Evolutionary conservation across 2,797 vertebrate species (phyloP), one percentile per base, ranked within the genome.

Genomic region (Etheostoma nigrum): DNA sequence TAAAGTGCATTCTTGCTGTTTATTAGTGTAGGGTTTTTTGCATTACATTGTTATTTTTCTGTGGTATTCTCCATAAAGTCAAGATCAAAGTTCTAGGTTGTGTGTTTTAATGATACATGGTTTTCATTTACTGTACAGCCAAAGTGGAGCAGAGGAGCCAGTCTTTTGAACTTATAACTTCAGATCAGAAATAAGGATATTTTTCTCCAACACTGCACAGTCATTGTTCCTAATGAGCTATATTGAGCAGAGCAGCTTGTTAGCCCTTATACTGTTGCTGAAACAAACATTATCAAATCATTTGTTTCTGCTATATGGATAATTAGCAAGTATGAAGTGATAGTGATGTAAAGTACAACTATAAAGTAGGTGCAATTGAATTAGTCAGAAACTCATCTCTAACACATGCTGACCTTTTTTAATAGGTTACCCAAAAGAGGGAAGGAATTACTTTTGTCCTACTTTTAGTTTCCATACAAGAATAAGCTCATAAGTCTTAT

Each of bases 381-480:
- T 81, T 83, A 74, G 53, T 65, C 23, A 44, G 60, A 75, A 81
- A 74, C 70, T 82, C 66, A 65, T 79, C 51, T 61, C 49, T 47
- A 23, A 65, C 45, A 44, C 55, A 67, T 61, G 18, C 62, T 83
- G 79, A 82, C 78, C 81, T 77, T 89, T 88, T 63, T 86, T 89
- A 68, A 78, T 85, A 78, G 83, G 82, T 75, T 82, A 74, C 51
- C 51, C 79, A 87, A 87, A 89, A 86, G 65, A 83, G 84, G 81
- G 86, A 83, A 90, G 69, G 70, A 84, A 89, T 90, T 85, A 86
- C 79, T 82, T 76, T 84, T 86, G 84, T 87, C 78, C 85, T 83
- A 91, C 77, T 86, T 87, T 74, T 25, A 23, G 48, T 76, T 79
- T 80, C 60, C 19, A 5, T 62, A 36, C 23, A 55, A 58, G 67